Conservation (phyloP, 2,113 vertebrate genomes). For the Bagarius yarrelli region DNA sequence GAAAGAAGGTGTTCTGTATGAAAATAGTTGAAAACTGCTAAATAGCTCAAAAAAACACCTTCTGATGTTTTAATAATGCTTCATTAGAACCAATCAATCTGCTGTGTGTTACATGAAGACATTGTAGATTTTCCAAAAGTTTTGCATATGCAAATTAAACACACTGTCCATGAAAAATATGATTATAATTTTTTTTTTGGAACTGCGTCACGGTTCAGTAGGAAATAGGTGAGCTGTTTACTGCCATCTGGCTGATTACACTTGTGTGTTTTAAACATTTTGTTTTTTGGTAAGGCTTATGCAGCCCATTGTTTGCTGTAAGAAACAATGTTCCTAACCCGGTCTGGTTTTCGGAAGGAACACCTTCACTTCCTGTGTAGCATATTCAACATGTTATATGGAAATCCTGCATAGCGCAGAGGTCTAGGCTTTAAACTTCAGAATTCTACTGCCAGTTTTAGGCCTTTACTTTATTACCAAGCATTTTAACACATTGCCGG, state of each 20-base stretch:
- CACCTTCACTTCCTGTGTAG: conserved; percentile 58
- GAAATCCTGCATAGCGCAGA: conserved; percentile 63
- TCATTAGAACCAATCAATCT: not conserved
- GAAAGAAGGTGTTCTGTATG: not conserved
- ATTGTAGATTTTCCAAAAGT: not conserved
- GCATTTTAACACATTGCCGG: not conserved
- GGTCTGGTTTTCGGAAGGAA: conserved; percentile 62
- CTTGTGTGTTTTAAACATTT: conserved; percentile 4
- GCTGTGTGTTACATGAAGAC: not conserved
- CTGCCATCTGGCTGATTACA: conserved; percentile 24
- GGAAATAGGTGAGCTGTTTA: conserved; percentile 19
- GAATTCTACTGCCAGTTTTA: not conserved
- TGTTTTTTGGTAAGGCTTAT: not conserved
- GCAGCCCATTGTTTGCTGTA: conserved; percentile 35
- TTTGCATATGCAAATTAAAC: not conserved
- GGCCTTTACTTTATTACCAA: not conserved
- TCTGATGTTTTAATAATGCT: not conserved
- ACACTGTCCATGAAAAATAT: not conserved
- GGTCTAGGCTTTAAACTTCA: conserved; percentile 28
- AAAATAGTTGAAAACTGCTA: not conserved
- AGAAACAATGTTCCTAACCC: conserved; percentile 17
- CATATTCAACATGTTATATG: conserved; percentile 48
- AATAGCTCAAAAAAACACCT: not conserved
- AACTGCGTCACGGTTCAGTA: not conserved
- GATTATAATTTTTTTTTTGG: not conserved